Evolutionary conservation across 2,797 vertebrate species (phyloP).

Genomic region (Poliocrania exsul): DNA sequence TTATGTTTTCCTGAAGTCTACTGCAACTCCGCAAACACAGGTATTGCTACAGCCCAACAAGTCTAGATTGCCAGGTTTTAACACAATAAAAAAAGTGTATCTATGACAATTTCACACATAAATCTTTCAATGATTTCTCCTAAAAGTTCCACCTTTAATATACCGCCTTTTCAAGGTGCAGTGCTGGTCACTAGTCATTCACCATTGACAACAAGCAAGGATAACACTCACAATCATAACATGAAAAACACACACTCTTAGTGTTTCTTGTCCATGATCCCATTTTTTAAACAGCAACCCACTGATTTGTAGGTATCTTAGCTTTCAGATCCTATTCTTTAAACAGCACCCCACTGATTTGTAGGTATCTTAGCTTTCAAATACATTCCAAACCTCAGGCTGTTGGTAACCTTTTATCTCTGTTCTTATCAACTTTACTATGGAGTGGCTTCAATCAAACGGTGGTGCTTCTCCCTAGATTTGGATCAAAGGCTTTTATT

Average conservation of each 20-base stretch:
- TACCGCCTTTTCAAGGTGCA: not conserved
- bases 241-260: not conserved
- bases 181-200: not conserved
- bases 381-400: not conserved
- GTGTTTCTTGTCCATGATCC: not conserved
- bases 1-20: not conserved
- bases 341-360: not conserved
- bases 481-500: slow-evolving; percentile 52
- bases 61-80: not conserved
- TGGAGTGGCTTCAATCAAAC: not conserved
- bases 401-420: not conserved
- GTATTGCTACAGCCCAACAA: not conserved
- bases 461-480: not conserved
- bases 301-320: not conserved
- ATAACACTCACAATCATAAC: not conserved
- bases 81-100: not conserved
- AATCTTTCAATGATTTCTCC: not conserved
- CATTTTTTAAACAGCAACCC: not conserved
- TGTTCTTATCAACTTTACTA: slow-evolving; percentile 24
- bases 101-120: not conserved
- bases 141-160: slow-evolving; percentile 10
- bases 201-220: not conserved
- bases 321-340: not conserved
- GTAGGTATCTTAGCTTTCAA: not conserved
- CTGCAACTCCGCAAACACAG: not conserved